These are phyloP conservation scores for Mechanitis mazaeus DNA, from an alignment of 2,888 invertebrate genomes.

Conservation along the genomic window DNA sequence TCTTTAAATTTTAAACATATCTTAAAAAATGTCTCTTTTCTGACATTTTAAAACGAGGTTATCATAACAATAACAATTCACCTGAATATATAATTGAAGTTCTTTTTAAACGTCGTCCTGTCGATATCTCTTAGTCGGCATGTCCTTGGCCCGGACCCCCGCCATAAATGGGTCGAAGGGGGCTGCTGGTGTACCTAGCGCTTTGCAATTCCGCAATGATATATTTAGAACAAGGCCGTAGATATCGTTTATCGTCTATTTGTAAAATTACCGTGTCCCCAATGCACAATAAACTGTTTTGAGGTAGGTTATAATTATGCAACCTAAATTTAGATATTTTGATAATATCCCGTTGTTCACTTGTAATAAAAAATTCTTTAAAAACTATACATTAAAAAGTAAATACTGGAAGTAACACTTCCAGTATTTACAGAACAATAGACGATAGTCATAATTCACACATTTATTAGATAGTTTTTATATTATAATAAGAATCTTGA, in stretches of 20 bases:
- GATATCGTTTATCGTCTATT: slow-evolving; percentile 29
- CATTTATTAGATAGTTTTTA: neutral
- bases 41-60: too few species aligned
- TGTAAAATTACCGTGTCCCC: slow-evolving; percentile 16
- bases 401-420: neutral
- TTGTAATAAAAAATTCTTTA: neutral
- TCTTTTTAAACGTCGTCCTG: too few species aligned
- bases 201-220: slow-evolving; percentile 28
- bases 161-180: slow-evolving; percentile 38
- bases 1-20: too few species aligned
- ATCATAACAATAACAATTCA: too few species aligned
- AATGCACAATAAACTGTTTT: slow-evolving; percentile 9
- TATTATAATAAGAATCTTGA: neutral
- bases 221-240: slow-evolving; percentile 29
- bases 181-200: slow-evolving; percentile 24
- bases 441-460: slow-evolving; percentile 14
- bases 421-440: slow-evolving; percentile 4
- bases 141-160: slow-evolving; percentile 57
- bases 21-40: too few species aligned
- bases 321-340: too few species aligned
- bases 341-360: neutral
- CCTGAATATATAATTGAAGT: too few species aligned
- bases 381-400: neutral
- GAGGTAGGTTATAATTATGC: neutral
- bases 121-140: slow-evolving; percentile 30